Evolutionary conservation across 2,797 vertebrate genomes (phyloP).

Genomic region (Oreochromis grahami): DNA sequence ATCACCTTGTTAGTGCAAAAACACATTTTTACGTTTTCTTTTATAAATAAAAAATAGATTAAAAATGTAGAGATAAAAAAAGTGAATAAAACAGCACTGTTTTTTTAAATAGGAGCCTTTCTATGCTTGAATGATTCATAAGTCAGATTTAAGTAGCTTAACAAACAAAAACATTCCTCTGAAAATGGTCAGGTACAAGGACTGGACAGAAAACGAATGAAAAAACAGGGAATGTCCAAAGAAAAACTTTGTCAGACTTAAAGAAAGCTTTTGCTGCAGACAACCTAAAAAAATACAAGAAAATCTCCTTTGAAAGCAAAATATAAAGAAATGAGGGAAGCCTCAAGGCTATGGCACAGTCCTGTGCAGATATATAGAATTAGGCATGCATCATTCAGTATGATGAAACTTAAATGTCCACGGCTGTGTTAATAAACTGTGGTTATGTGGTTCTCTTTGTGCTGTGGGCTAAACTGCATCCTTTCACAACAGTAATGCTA

Average conservation of each 20-base stretch:
- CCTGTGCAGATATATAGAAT: accelerated
- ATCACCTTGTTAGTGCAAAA: not conserved
- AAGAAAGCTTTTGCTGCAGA: not conserved
- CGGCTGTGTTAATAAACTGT: accelerated
- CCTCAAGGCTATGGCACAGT: not conserved
- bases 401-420: accelerated
- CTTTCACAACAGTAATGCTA: not conserved
- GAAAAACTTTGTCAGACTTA: too few species aligned
- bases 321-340: not conserved
- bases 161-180: not conserved
- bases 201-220: too few species aligned
- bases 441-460: not conserved
- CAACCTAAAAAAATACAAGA: not conserved
- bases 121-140: too few species aligned
- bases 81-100: too few species aligned
- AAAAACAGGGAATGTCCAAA: too few species aligned
- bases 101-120: too few species aligned
- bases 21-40: not conserved
- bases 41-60: not conserved
- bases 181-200: too few species aligned
- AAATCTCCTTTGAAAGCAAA: not conserved
- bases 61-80: accelerated
- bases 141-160: not conserved
- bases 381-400: accelerated
- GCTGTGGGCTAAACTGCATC: not conserved